Evolutionary conservation across 2,113 vertebrate genomes (phyloP).

Genomic region (Montifringilla adamsi): DNA sequence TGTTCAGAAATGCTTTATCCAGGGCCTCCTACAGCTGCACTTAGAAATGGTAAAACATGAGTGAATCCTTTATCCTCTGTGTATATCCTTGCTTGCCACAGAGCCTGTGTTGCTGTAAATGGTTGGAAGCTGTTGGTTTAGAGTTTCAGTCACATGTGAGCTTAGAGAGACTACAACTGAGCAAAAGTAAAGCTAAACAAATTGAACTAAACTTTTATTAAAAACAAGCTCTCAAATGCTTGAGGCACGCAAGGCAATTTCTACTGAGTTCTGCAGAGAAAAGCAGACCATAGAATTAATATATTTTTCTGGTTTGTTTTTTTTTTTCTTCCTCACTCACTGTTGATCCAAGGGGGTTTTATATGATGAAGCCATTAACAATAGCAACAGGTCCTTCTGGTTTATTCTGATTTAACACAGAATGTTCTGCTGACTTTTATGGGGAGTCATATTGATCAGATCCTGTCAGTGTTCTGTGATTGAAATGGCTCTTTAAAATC

Average conservation of each 20-base stretch:
- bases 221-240: neutral
- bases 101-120: neutral
- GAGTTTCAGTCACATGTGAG: neutral
- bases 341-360: neutral
- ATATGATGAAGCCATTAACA: neutral
- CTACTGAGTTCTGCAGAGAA: neutral
- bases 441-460: neutral
- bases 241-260: neutral
- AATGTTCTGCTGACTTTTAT: neutral
- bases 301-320: neutral
- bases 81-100: neutral
- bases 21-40: neutral
- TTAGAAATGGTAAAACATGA: neutral
- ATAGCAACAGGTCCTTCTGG: neutral
- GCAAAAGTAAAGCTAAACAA: neutral
- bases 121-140: neutral
- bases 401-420: neutral
- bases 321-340: neutral
- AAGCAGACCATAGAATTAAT: neutral
- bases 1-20: neutral
- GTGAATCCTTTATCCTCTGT: neutral
- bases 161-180: neutral
- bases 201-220: neutral
- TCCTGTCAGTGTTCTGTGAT: neutral
- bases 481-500: constrained; percentile 3